Evolutionary conservation across 2,113 vertebrate species (phyloP).

Genomic region (Crotalus horridus): DNA sequence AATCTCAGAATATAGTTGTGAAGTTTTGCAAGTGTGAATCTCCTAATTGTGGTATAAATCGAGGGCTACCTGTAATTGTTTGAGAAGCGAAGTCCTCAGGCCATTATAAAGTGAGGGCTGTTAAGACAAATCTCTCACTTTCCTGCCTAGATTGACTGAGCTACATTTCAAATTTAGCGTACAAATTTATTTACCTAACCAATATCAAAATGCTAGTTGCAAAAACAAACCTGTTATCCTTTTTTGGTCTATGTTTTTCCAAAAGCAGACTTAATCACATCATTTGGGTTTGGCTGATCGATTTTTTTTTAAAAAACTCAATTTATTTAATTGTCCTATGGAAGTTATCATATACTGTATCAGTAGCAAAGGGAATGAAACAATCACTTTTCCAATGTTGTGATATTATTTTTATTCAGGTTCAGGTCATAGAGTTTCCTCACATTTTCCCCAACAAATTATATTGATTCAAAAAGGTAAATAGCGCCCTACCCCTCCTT

Average conservation of each 20-base stretch:
- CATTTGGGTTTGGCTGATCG: constrained; percentile 7
- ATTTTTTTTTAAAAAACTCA: neutral
- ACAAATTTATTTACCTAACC: neutral
- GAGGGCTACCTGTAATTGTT: neutral
- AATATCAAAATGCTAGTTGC: constrained; percentile 26
- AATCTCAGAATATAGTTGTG: neutral
- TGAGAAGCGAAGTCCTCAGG: neutral
- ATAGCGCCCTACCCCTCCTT: neutral
- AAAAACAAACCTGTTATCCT: neutral
- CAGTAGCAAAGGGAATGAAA: constrained; percentile 8
- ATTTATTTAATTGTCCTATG: constrained; percentile 13
- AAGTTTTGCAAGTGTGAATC: constrained; percentile 24
- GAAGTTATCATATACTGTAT: neutral
- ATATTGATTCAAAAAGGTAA: neutral
- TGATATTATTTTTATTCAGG: neutral
- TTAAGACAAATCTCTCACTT: constrained; percentile 27
- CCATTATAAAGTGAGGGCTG: neutral
- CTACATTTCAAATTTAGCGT: constrained; percentile 31
- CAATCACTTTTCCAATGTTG: neutral
- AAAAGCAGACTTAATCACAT: neutral
- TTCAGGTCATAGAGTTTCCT: neutral
- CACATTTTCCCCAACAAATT: neutral
- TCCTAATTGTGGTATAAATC: neutral
- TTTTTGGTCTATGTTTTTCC: constrained; percentile 1
- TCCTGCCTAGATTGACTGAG: neutral